Conservation (phyloP, 1,140 invertebrate species). For the Eupeodes corollae region DNA sequence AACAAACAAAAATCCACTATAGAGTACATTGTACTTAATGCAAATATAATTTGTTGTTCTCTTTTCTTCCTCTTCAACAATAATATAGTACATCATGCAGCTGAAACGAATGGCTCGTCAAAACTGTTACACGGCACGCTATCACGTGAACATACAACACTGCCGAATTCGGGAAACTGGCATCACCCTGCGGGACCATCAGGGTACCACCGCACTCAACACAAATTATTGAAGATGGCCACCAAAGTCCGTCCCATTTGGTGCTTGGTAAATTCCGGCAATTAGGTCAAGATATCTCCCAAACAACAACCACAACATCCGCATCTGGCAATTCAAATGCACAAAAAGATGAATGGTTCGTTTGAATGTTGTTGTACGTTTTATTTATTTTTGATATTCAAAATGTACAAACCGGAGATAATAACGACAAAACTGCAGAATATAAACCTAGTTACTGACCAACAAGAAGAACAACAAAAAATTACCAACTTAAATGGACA, state of each 20-base stretch:
- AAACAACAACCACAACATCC: constrained; percentile 13
- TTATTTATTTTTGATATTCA: background rate
- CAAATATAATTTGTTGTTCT: background rate
- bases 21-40: no score
- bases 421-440: background rate
- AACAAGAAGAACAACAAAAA: background rate
- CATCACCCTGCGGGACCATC: constrained; percentile 80
- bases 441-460: background rate
- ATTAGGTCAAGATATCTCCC: constrained; percentile 38
- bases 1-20: no score
- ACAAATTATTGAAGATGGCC: constrained; percentile 38
- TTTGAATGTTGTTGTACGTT: constrained; percentile 33
- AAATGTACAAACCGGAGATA: background rate
- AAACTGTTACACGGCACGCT: constrained; percentile 45
- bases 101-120: constrained; percentile 64
- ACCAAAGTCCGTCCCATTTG: constrained; percentile 40
- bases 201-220: constrained; percentile 50
- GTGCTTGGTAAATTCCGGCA: constrained; percentile 38
- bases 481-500: background rate
- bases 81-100: constrained; percentile 71
- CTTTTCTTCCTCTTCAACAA: constrained; percentile 6
- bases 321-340: constrained; percentile 21
- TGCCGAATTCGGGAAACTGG: constrained; percentile 73
- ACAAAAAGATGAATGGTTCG: constrained; percentile 61
- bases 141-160: constrained; percentile 36